Evolutionary conservation across 2,888 invertebrate genomes (phyloP), one percentile per base, ranked within the genome.

Genomic region (Masnerella sp.): DNA sequence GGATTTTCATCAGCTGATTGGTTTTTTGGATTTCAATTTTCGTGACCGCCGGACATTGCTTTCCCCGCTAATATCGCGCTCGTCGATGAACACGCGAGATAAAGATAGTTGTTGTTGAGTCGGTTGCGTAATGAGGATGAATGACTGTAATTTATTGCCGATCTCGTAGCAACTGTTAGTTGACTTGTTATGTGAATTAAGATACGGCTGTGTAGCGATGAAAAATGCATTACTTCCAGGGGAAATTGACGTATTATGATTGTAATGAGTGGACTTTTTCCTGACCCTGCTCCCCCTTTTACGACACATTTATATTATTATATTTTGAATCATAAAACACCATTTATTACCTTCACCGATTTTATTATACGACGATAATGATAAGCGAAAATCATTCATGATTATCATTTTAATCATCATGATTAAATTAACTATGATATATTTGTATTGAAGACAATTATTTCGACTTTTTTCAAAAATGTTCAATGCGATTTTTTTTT

Each of bases 211-310:
- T 14, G 15, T 30, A 11, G 22, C 18, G 14, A 51, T 36, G 49
- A 51, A 51, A 51, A 51, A 51, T 51, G 11, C 51, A 51, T 51
- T 14, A 12, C 30, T 28, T 30, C 25, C 22, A n/a, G n/a, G n/a
- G 25, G 5, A 40, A 40, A 40, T 40, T 43, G 12, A 22, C 43
- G 18, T 43, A 43, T 40, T 18, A 40, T 3, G 40, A 18, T 18
- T 18, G 9, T 40, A 18, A 36, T 36, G 14, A 36, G 36, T 36
- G 5, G n/a, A 40, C 17, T 18, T 17, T n/a, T n/a, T n/a, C n/a
- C n/a, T n/a, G n/a, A n/a, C n/a, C n/a, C n/a, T n/a, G n/a, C n/a
- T n/a, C n/a, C n/a, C n/a, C n/a, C n/a, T n/a, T n/a, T n/a, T n/a
- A n/a, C n/a, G n/a, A n/a, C n/a, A n/a, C n/a, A n/a, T 8, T 2